Conservation (phyloP, 2,888 invertebrate species). For the Pollenia angustigena region DNA sequence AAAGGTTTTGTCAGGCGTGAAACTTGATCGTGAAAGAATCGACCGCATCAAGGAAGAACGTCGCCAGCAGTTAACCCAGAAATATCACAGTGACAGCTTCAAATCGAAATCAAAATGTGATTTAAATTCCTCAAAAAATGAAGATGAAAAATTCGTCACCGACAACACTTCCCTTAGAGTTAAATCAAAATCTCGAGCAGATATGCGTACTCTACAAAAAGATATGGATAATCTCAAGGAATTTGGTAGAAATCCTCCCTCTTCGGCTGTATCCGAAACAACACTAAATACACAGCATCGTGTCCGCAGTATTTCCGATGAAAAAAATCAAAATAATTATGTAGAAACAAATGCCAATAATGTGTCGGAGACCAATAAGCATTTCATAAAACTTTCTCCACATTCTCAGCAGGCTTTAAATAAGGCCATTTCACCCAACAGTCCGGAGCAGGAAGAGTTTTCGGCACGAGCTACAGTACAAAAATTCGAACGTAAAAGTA, state of each 20-base stretch:
- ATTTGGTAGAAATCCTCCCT: conserved; percentile 75
- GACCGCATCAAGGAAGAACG: conserved; percentile 96
- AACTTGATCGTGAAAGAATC: conserved; percentile 91
- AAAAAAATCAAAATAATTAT: conserved; percentile 84
- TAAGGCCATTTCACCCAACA: conserved; percentile 14
- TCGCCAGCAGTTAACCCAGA: conserved; percentile 92
- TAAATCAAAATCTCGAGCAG: conserved; percentile 84
- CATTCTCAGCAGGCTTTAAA: conserved; percentile 65
- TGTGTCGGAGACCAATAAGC: conserved; percentile 16
- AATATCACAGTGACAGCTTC: conserved; percentile 93
- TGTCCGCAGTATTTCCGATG: conserved; percentile 83
- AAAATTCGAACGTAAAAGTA: conserved; percentile 81
- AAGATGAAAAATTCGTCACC: conserved; percentile 80
- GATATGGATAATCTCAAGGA: conserved; percentile 82
- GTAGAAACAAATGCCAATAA: conserved; percentile 64
- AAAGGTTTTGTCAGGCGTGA: conserved; percentile 85
- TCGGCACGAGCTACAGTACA: conserved; percentile 78
- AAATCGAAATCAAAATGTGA: conserved; percentile 85
- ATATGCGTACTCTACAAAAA: conserved; percentile 81
- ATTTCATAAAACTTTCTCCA: conserved; percentile 64
- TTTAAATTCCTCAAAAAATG: conserved; percentile 80
- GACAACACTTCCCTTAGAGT: conserved; percentile 81
- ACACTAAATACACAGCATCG: conserved; percentile 79
- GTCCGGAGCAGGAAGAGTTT: conserved; percentile 74
- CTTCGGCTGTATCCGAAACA: conserved; percentile 78